Evolutionary conservation across 1,140 invertebrate species (phyloP).

Genomic region (Sminthurides bifidus): DNA sequence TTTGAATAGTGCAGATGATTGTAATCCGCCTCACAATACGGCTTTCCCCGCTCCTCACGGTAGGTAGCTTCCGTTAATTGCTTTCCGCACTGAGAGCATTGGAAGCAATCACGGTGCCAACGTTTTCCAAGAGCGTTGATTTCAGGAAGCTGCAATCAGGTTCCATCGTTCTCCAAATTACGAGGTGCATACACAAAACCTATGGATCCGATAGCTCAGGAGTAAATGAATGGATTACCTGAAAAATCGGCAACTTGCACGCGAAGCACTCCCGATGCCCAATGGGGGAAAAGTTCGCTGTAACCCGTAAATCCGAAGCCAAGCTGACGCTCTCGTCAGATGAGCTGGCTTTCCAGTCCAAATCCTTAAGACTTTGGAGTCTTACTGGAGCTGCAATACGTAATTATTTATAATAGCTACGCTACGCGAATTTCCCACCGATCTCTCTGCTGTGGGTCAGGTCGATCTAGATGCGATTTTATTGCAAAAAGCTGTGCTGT

Average conservation of each 20-base stretch:
- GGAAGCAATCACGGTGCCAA: constrained; percentile 22
- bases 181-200: neutral
- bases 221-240: constrained; percentile 6
- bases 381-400: neutral
- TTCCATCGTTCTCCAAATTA: neutral
- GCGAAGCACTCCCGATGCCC: constrained; percentile 21
- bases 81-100: constrained; percentile 14
- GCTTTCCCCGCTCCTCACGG: constrained; percentile 52
- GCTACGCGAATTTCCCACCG: too few relatives aligned
- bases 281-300: neutral
- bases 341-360: neutral
- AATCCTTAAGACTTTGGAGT: constrained; percentile 1
- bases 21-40: constrained; percentile 62
- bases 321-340: constrained; percentile 4
- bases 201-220: neutral
- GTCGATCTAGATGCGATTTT: too few relatives aligned
- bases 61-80: constrained; percentile 38
- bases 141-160: constrained; percentile 8
- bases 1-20: constrained; percentile 18
- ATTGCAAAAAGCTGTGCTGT: too few relatives aligned
- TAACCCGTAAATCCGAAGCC: neutral
- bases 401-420: too few relatives aligned
- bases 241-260: constrained; percentile 26
- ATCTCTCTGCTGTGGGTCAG: too few relatives aligned
- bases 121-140: constrained; percentile 8